These are phyloP conservation scores for Falco biarmicus DNA, from an alignment of 2,797 vertebrate species.

Conservation along the genomic window DNA sequence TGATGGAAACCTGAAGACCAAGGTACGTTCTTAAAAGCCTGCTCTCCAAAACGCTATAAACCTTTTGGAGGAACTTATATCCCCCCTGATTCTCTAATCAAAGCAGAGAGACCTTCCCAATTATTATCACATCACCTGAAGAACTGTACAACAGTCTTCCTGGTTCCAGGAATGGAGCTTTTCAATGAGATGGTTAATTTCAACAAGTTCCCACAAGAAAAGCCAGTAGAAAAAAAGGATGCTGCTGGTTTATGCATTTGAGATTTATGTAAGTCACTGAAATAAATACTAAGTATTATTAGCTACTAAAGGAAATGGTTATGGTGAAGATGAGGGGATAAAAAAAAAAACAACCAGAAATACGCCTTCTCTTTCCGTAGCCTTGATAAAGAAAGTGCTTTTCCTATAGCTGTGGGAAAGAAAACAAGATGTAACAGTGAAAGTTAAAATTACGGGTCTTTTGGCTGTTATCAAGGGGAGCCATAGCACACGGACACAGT, in stretches of 20 bases:
- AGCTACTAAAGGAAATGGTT: conserved; percentile 49
- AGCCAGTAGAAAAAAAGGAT: conserved; percentile 34
- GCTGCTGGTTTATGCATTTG: conserved; percentile 29
- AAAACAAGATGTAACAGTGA: neutral
- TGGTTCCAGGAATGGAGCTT: neutral
- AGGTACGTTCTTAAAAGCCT: neutral
- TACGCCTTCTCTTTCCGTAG: neutral
- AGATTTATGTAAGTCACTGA: conserved; percentile 49
- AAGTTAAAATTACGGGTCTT: conserved; percentile 31
- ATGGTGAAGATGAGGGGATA: conserved; percentile 9
- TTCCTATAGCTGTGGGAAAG: conserved; percentile 58
- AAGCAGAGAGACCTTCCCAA: neutral
- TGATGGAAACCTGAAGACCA: neutral
- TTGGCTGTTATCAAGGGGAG: conserved; percentile 34
- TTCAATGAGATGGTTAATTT: conserved; percentile 34
- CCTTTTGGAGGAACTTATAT: neutral
- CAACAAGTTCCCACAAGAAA: conserved; percentile 51
- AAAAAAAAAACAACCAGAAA: neutral
- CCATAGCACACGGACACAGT: neutral
- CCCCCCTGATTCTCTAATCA: neutral
- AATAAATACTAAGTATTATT: conserved; percentile 60
- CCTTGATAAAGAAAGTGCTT: conserved; percentile 38
- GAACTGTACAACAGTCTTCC: neutral
- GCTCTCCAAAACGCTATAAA: neutral
- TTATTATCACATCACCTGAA: neutral